Percentiles rank a stretch among this genome's conserved stretches.
These are phyloP conservation scores for Elysia crispata DNA, from an alignment of 2,888 invertebrate species.

Conservation along the genomic window DNA sequence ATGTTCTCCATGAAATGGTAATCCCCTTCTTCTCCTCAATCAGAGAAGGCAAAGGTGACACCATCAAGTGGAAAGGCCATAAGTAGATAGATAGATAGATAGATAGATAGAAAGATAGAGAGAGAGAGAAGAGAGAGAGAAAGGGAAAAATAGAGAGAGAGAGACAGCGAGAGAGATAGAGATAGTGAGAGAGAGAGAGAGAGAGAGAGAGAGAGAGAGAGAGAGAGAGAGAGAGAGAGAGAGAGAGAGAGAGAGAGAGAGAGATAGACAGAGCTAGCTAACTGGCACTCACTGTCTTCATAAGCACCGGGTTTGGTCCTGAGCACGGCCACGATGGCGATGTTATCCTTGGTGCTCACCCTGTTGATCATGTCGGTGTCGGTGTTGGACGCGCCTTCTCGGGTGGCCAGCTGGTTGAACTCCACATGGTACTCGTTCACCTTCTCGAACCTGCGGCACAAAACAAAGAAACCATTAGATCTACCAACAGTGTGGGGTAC, in stretches of 20 bases:
- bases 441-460: constrained; percentile 89
- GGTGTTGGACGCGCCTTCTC: constrained; percentile 94
- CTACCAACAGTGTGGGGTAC: not conserved
- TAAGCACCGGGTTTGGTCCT: constrained; percentile 95
- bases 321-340: constrained; percentile 95
- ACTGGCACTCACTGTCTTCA: constrained; percentile 66
- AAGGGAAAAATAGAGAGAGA: not conserved
- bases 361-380: constrained; percentile 92
- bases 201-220: not conserved
- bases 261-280: not conserved
- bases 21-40: too few relatives aligned
- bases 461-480: too few relatives aligned
- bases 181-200: constrained; percentile 24
- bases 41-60: too few relatives aligned
- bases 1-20: too few relatives aligned
- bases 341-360: constrained; percentile 99
- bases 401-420: constrained; percentile 98
- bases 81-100: too few relatives aligned
- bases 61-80: too few relatives aligned
- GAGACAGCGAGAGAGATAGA: constrained; percentile 6
- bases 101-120: too few relatives aligned
- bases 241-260: constrained; percentile 18
- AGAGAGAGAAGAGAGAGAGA: too few relatives aligned
- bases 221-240: constrained; percentile 27
- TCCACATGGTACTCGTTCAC: constrained; percentile 98